Evolutionary conservation across 2,888 invertebrate species (phyloP).

Genomic region (Xylota segnis): DNA sequence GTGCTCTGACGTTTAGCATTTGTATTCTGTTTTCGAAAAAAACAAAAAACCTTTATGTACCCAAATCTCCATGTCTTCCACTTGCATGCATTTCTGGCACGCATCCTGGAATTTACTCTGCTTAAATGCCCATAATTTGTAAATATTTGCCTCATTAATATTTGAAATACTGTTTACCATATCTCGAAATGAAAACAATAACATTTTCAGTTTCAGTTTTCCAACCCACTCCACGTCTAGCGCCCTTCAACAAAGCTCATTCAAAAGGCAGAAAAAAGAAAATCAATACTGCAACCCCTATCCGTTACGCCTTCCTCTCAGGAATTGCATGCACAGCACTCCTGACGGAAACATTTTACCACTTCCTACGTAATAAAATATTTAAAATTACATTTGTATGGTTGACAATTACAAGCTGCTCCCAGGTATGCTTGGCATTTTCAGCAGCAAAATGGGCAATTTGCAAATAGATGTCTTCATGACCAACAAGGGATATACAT

Average conservation of each 20-base stretch:
- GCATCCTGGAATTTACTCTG: neutral
- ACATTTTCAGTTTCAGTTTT: neutral
- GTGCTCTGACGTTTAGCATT: no score
- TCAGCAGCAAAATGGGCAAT: slow-evolving; percentile 47
- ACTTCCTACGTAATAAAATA: slow-evolving; percentile 38
- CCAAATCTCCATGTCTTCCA: no score
- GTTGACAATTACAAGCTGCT: slow-evolving; percentile 25
- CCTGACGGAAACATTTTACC: slow-evolving; percentile 14
- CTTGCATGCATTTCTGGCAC: no score
- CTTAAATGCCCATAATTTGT: neutral
- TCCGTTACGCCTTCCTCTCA: neutral
- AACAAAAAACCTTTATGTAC: no score
- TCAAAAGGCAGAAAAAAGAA: neutral
- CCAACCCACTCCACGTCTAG: neutral
- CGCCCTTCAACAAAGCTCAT: neutral
- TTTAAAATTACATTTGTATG: slow-evolving; percentile 31
- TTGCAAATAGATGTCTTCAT: slow-evolving; percentile 29
- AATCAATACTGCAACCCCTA: slow-evolving; percentile 29
- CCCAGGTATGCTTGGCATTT: neutral
- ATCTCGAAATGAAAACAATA: neutral
- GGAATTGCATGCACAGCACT: slow-evolving; percentile 16
- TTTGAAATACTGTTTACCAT: neutral
- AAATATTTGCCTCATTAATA: neutral
- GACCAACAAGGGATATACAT: slow-evolving; percentile 7
- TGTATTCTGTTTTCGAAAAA: no score